Evolutionary conservation across 2,113 vertebrate species (phyloP), one percentile per base, ranked within the genome.

Genomic region (Mastomys natalensis): DNA sequence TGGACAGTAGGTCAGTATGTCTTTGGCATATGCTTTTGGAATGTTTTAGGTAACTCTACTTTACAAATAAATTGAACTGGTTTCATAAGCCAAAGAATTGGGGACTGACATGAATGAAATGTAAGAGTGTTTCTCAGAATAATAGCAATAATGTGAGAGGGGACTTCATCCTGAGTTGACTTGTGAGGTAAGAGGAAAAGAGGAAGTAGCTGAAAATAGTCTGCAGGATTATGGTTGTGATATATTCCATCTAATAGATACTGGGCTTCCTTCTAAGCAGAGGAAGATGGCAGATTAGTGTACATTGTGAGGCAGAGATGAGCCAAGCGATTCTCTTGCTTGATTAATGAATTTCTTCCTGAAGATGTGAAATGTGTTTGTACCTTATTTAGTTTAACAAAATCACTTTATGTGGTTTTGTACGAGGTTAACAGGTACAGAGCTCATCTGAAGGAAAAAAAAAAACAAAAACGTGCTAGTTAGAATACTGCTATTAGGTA

Each of bases 401-500:
- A 78, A 87, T 87, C 78, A 66, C 40, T 95, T 90, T 84, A 19
- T 1, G 43, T 97, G 84, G 55, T 90, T 95, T 96, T 22, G 53
- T 91, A 34, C 16, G 76, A 92, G 64, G 31, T 97, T 95, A 97
- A 82, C 92, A 82, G 86, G 87, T 95, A 97, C 97, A 96, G 73
- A 94, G 95, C 93, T 97, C 53, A 96, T 90, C 96, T 94, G 64
- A 96, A 91, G 40, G 91, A 90, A 45, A 24, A 58, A 97, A 90
- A n/a, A n/a, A 70, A 64, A n/a, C n/a, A n/a, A n/a, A 11, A 72
- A 2, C 1, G 85, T 0, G 3, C 96, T 97, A 87, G 96, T 98
- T 97, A 98, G 97, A 98, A 72, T 70, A 48, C 85, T 96, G 97
- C 97, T 98, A 97, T 98, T 98, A 98, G 97, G 97, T 98, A 97